Percentiles rank a stretch among this genome's conserved stretches.
Conservation (phyloP, 2,797 vertebrate genomes). For the Acanthornis magna region DNA sequence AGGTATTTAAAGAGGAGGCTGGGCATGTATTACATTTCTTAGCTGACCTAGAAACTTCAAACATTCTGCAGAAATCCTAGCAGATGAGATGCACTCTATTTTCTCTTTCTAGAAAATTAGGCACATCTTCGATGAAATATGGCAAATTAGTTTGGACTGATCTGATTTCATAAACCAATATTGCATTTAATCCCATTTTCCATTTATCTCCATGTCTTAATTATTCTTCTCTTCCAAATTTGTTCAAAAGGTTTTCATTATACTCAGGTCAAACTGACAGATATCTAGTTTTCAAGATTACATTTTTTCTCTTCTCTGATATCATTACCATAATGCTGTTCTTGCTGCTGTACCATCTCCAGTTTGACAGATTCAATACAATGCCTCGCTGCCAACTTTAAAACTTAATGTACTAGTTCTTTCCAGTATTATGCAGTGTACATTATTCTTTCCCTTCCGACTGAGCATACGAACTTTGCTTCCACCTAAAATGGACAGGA, state of each 20-base stretch:
- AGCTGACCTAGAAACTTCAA: not conserved
- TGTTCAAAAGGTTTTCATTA: not conserved
- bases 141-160: not conserved
- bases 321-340: not conserved
- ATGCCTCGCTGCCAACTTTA: not conserved
- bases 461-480: not conserved
- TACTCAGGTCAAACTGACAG: not conserved
- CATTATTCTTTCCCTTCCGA: not conserved
- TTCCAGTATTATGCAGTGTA: not conserved
- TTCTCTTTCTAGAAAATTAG: constrained; percentile 23
- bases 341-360: not conserved
- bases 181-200: not conserved
- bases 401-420: not conserved
- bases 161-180: not conserved
- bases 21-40: not conserved
- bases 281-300: not conserved
- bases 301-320: not conserved
- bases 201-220: not conserved
- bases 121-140: not conserved
- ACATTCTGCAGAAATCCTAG: not conserved
- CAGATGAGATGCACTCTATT: not conserved
- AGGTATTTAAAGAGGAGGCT: not conserved
- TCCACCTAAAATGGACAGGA: not conserved
- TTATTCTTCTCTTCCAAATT: not conserved
- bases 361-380: not conserved